Evolutionary conservation across 2,888 invertebrate species (phyloP).

Genomic region (Eupithecia inturbata): DNA sequence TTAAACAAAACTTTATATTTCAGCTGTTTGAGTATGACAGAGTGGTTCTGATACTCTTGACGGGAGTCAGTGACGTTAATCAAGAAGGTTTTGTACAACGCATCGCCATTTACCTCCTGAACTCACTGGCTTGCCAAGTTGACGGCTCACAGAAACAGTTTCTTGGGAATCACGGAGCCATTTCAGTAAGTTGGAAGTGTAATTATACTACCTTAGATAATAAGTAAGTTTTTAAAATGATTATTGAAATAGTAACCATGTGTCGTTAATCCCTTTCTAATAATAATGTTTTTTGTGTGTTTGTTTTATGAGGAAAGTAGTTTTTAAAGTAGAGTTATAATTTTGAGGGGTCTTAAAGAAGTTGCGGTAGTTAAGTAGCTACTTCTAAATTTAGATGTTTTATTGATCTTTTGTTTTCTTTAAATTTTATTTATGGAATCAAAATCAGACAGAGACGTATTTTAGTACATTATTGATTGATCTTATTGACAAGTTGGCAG

Average conservation of each 20-base stretch:
- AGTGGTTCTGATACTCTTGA: constrained; percentile 91
- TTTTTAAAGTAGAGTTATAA: not conserved
- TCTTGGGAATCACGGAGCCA: constrained; percentile 95
- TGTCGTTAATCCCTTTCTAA: not conserved
- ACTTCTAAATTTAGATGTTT: not conserved
- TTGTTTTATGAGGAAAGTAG: not conserved
- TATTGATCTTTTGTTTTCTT: not conserved
- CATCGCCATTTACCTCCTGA: constrained; percentile 96
- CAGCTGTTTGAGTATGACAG: constrained; percentile 96
- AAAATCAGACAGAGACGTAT: not conserved
- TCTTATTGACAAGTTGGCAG: not conserved
- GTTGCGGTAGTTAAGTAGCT: no score
- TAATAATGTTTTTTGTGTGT: not conserved
- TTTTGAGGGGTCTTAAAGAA: not conserved
- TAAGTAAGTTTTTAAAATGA: not conserved
- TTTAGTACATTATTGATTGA: not conserved
- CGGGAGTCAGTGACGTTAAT: constrained; percentile 91
- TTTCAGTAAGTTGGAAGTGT: constrained; percentile 84
- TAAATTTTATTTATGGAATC: not conserved
- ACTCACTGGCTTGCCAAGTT: constrained; percentile 98
- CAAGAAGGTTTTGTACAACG: constrained; percentile 97
- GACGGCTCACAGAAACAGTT: constrained; percentile 96
- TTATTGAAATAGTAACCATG: not conserved
- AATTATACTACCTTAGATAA: not conserved
- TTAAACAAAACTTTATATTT: constrained; percentile 38